Evolutionary conservation across 1,140 invertebrate genomes (phyloP).

Genomic region (Apis laboriosa): DNA sequence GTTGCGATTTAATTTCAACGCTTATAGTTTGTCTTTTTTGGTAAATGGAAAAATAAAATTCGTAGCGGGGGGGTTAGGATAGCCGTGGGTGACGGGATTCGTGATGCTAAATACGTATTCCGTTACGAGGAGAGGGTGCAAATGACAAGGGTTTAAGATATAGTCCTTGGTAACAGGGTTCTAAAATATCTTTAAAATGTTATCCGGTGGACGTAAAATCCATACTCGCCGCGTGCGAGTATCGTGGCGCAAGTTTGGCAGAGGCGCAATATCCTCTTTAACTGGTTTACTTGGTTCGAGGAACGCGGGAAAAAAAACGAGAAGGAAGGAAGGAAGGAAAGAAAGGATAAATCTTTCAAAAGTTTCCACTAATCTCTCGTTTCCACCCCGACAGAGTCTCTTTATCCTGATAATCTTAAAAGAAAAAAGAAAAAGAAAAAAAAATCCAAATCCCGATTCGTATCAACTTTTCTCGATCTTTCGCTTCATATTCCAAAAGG

Average conservation of each 20-base stretch:
- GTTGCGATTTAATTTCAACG: too few species aligned
- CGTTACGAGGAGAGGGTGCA: conserved; percentile 6
- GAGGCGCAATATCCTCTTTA: background rate
- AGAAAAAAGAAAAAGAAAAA: too few species aligned
- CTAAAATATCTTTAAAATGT: conserved; percentile 21
- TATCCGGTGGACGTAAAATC: conserved; percentile 21
- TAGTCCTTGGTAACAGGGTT: background rate
- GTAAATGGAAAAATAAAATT: background rate
- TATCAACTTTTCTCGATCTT: too few species aligned
- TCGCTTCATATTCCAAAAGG: too few species aligned
- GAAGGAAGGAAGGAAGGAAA: too few species aligned
- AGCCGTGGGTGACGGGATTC: background rate
- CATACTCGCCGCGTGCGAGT: conserved; percentile 4
- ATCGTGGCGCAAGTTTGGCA: background rate
- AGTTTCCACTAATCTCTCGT: too few species aligned
- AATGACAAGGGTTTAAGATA: conserved; percentile 21
- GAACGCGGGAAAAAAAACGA: too few species aligned
- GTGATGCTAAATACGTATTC: background rate
- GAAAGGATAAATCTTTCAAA: too few species aligned
- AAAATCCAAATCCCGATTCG: too few species aligned
- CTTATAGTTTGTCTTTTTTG: background rate
- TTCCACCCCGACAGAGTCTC: too few species aligned
- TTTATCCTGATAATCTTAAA: too few species aligned
- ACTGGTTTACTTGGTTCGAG: too few species aligned
- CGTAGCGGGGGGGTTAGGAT: background rate